Evolutionary conservation across 35 echinoderm and acorn worm species (phyloP), one percentile per base, ranked within the genome.

Genomic region (Lytechinus pictus): DNA sequence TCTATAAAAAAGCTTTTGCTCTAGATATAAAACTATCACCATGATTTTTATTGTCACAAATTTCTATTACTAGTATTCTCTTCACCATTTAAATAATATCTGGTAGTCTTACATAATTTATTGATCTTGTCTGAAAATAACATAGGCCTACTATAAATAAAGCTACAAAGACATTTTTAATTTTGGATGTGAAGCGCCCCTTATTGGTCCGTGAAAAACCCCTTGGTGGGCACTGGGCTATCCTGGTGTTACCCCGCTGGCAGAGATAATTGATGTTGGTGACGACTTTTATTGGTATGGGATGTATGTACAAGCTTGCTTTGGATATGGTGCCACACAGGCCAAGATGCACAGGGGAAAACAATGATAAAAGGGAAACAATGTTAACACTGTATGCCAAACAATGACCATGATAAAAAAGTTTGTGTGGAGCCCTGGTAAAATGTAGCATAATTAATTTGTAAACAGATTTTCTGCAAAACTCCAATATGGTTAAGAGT

Each of bases 251-350:
- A 16, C 19, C 57, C 66, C 66, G 66, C 66, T 79, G 66, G 66
- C 66, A 79, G 66, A 79, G 19, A 79, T 79, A 79, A 79, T 79
- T 79, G 66, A 79, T 79, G 66, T 79, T n/a, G 66, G 19, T 79
- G 66, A 79, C 66, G 66, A 79, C 66, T 79, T 79, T 79, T 79
- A 79, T 79, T 79, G 66, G 66, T 79, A 24, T 79, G 66, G 66
- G 66, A 79, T 79, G 66, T 79, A 79, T 79, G 66, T 79, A 79
- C 66, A 79, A 79, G 4, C 21, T 60, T 44, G 33, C 56, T 58
- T 11, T 58, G 3, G 66, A 16, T 79, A 7, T 4, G 61, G 33
- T 44, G 61, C 61, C 24, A 71, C 24, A 71, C 61, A 9, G 9
- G 56, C 56, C 56, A 58, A 24, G 61, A 24, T 24, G 66, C 66